phyloP scores from a whole-genome alignment of 2,888 invertebrate species.

The Drosophila koepferae region DNA sequence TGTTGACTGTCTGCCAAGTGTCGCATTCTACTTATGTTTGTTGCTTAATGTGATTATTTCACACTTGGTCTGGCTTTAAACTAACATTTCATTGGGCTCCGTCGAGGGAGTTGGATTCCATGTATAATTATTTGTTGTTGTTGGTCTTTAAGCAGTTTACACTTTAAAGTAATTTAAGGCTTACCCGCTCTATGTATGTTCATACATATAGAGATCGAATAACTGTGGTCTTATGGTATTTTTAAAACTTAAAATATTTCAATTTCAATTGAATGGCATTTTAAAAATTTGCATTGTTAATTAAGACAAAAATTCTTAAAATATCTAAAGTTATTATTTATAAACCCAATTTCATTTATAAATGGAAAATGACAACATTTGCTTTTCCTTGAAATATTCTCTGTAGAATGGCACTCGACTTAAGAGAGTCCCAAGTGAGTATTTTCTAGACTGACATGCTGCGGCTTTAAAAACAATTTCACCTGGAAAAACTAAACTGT shows the following conservation, averaged over 20 bases:
- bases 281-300: too few species aligned
- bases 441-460: neutral
- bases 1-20: slow-evolving; percentile 45
- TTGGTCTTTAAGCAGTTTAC: slow-evolving; percentile 24
- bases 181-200: neutral
- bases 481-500: neutral
- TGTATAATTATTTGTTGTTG: slow-evolving; percentile 43
- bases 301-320: neutral
- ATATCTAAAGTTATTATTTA: neutral
- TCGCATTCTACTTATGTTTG: slow-evolving; percentile 34
- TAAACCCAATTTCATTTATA: neutral
- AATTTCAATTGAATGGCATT: too few species aligned
- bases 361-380: too few species aligned
- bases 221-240: too few species aligned
- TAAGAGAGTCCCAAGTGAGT: neutral
- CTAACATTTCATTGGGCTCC: slow-evolving; percentile 52
- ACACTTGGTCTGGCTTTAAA: slow-evolving; percentile 71
- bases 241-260: too few species aligned
- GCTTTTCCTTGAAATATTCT: too few species aligned
- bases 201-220: too few species aligned
- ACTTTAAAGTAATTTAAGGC: neutral
- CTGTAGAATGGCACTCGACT: too few species aligned
- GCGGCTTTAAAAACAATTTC: rapidly evolving
- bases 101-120: slow-evolving; percentile 3
- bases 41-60: slow-evolving; percentile 77